Evolutionary conservation across 2,797 vertebrate species (phyloP).

Genomic region (Epinephelus malabaricus): DNA sequence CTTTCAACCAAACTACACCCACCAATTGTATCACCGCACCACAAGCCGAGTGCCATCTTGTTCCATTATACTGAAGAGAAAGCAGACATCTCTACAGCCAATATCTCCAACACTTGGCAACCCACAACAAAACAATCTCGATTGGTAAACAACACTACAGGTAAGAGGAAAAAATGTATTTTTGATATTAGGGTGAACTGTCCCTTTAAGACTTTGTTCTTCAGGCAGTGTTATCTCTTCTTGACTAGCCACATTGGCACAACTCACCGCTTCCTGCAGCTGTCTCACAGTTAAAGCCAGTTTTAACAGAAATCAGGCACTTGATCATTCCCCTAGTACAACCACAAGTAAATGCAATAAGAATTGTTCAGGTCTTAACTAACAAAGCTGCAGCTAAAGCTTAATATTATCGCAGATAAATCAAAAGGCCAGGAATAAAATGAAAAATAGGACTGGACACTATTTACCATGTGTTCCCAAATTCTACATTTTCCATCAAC

Average conservation of each 20-base stretch:
- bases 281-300: neutral
- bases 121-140: too few relatives aligned
- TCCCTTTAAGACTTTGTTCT: too few relatives aligned
- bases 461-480: accelerated
- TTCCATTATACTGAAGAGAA: too few relatives aligned
- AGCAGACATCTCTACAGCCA: too few relatives aligned
- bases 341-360: neutral
- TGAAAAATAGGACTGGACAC: neutral
- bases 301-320: neutral
- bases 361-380: neutral
- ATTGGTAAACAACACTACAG: too few relatives aligned
- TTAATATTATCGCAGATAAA: neutral
- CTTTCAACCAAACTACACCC: too few relatives aligned
- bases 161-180: too few relatives aligned
- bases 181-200: too few relatives aligned
- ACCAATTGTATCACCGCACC: too few relatives aligned
- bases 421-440: neutral
- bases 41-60: too few relatives aligned
- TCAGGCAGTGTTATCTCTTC: neutral
- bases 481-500: constrained; percentile 1
- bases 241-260: neutral
- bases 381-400: neutral
- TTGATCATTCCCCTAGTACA: neutral
- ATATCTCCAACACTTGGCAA: too few relatives aligned
- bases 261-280: neutral